Evolutionary conservation across 2,888 invertebrate genomes (phyloP), one percentile per base, ranked within the genome.

Genomic region (Aphrophora alni): DNA sequence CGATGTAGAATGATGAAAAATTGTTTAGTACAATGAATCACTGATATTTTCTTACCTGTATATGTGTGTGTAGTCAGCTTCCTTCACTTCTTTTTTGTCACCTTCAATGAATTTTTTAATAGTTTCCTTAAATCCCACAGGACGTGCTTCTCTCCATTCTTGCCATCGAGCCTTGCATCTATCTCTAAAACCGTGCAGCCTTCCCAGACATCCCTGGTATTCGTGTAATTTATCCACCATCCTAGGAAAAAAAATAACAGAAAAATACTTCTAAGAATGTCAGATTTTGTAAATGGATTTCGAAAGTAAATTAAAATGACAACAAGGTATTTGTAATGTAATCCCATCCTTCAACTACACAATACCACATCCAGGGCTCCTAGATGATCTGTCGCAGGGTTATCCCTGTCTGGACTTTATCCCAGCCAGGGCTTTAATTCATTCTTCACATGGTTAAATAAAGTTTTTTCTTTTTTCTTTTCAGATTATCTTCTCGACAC

Each of bases 181-280:
- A 83, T 95, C 94, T 73, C 93, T 90, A 82, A 91, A 89, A 25
- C 91, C 90, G 86, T 96, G 95, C 33, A 94, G 87, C 27, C 94
- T 90, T 8, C 95, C 95, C 0, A 92, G 88, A 77, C 93, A 88
- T 0, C 96, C 95, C 87, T 95, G 93, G 87, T 96, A 96, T 85
- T 95, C 94, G 86, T 94, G 92, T 78, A 96, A 88, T 87, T 96
- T 96, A 84, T 95, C 95, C 86, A 93, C 93, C 93, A 93, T 93
- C 78, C 78, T 79, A 51, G 44, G 44, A 3, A 44, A 33, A 7
- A 10, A 7, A 33, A 4, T 33, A 2, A 44, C 44, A 17, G 10
- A 3, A 14, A 14, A 8, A 14, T 8, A 44, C 2, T 14, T 14
- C 8, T 3, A 14, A 2, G 12, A 3, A 44, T 44, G 1, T 44